phyloP scores from a whole-genome alignment of 2,888 invertebrate genomes.

The Notodonta dromedarius region DNA sequence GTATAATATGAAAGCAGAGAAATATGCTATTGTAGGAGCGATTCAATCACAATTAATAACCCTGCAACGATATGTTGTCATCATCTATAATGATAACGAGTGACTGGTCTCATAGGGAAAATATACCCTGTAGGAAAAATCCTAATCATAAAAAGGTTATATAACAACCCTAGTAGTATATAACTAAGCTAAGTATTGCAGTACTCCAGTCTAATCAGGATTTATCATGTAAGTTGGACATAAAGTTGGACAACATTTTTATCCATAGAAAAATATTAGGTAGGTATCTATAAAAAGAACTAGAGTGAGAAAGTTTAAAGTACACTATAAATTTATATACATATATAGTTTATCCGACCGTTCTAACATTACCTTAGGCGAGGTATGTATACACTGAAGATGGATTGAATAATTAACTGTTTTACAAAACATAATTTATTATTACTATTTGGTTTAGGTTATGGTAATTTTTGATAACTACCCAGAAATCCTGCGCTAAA shows the following conservation, averaged over 20 bases:
- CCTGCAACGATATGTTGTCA: conserved; percentile 7
- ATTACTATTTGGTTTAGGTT: too few species aligned
- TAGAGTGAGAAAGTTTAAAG: not conserved
- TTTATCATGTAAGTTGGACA: not conserved
- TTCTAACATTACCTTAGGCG: too few species aligned
- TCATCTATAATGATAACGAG: conserved; percentile 2
- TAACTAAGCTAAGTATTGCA: conserved; percentile 4
- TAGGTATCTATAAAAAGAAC: not conserved
- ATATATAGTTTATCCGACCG: too few species aligned
- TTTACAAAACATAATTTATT: too few species aligned
- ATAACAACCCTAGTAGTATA: conserved; percentile 1
- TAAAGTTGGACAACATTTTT: not conserved
- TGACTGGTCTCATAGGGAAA: conserved; percentile 4
- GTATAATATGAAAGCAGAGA: not conserved
- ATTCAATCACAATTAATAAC: conserved; percentile 6
- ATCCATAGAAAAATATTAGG: not conserved
- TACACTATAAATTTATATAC: not conserved
- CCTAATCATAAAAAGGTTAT: conserved; percentile 1
- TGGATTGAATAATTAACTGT: too few species aligned
- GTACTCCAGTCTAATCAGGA: not conserved
- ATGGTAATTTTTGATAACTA: too few species aligned
- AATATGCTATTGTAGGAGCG: not conserved
- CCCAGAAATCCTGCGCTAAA: too few species aligned
- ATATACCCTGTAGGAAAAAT: conserved; percentile 6
- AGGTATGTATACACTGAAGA: too few species aligned